Conservation (phyloP, 1,140 invertebrate species). For the Diabrotica undecimpunctata region DNA sequence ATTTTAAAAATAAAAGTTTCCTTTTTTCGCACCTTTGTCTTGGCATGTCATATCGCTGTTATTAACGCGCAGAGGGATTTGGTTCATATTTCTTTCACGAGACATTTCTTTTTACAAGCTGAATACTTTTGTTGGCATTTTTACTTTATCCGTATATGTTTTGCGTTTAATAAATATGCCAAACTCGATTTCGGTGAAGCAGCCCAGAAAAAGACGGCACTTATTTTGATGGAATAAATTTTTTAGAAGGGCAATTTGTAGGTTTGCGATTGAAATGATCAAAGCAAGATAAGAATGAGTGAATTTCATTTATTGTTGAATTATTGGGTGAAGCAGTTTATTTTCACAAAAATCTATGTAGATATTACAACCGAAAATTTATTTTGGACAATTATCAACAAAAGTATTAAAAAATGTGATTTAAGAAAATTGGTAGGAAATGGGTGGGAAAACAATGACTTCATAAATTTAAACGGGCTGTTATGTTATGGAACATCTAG, state of each 20-base stretch:
- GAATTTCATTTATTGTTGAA: too few relatives aligned
- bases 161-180: conserved; percentile 2
- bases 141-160: not conserved
- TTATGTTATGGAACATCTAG: too few relatives aligned
- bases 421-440: too few relatives aligned
- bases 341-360: too few relatives aligned
- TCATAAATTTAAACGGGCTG: too few relatives aligned
- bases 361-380: too few relatives aligned
- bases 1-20: conserved; percentile 3
- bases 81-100: conserved; percentile 2
- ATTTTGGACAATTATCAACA: too few relatives aligned
- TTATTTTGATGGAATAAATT: not conserved
- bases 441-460: too few relatives aligned
- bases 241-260: not conserved
- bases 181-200: conserved; percentile 2
- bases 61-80: conserved; percentile 1
- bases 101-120: not conserved
- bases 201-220: not conserved
- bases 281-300: too few relatives aligned
- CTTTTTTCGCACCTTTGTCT: not conserved
- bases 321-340: too few relatives aligned
- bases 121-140: conserved; percentile 1
- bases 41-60: not conserved
- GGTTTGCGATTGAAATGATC: not conserved
- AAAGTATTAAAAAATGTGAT: too few relatives aligned